Base-by-base conservation (phyloP, 2,888 invertebrate genomes). In the Ditula angustiorana region DNA sequence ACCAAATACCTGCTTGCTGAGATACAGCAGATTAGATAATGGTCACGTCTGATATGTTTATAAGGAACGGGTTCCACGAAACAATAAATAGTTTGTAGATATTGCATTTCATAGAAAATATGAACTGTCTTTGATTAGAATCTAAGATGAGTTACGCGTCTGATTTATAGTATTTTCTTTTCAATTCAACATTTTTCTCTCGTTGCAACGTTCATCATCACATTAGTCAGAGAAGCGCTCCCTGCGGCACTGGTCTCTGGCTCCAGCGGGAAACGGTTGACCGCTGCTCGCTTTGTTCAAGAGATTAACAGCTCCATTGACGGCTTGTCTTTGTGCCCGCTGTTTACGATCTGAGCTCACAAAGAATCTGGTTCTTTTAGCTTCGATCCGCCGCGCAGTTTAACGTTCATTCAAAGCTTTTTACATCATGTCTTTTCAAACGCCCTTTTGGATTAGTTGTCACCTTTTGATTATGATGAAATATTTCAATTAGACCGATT, bases 291-390 rank as follows among this genome's bases (percentile, higher is more conserved):
- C 41, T 49, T 28, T 60, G 41, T 50, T n/a, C 1, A 28, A 11
- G 37, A 55, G 55, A 41, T 44, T 44, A 60, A 41, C 49, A 49
- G 24, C 26, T 53, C 46, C 33, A 61, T 61, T 61, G 61, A 61
- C 37, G 53, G 26, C 33, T 50, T 21, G 13, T 53, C 33, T 61
- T 53, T 61, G 61, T 61, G 24, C 16, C 24, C 5, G 21, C n/a
- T 52, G 21, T 35, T 35, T 55, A 37, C 53, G 16, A 1, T 10
- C 5, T n/a, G 24, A 16, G 13, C 41, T 24, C 41, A n/a, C 33
- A 33, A 58, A 47, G 33, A 24, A 58, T 44, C 33, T 30, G 3
- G 26, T 47, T 46, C 53, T 53, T 61, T 61, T 46, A 61, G 46
- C 49, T 56, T 35, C 19, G 21, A 8, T 23, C 49, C 53, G 28